Base-by-base conservation (phyloP, 2,113 vertebrate genomes). In the Cephalopholis sonnerati region DNA sequence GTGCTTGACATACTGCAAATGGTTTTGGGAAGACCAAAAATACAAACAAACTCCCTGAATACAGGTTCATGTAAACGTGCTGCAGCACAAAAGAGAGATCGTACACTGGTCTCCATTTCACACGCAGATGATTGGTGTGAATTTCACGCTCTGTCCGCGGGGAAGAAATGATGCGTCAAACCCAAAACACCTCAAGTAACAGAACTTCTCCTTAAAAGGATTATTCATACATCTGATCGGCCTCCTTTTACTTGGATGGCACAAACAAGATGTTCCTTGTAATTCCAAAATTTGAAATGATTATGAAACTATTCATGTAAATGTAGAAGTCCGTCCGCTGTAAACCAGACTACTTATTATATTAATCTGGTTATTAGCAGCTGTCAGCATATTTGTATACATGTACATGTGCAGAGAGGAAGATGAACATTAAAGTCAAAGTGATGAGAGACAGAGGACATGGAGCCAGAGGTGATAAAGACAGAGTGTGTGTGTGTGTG, bases 331-430 rank as follows among this genome's bases (percentile, higher is more conserved):
- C 24, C 12, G 41, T 16, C 39, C 6, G 3, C 51, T 29, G 32
- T 5, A 1, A 73, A 54, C 16, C 72, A 27, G 7, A 36, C 4
- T 44, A 20, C 39, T 54, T 63, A 64, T 27, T 4, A 16, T 48
- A 32, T 39, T 46, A 41, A 72, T 15, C 51, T 46, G 29, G 20
- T 58, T 53, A 32, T 72, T 58, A 64, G 29, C 75, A 17, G 54
- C 7, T 59, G 32, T 74, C n/a, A 44, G 41, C 55, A 18, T 54
- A 3, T 66, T 57, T 58, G 48, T 55, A 3, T 44, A 17, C 16
- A 27, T 17, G 15, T 71, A 10, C 48, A 39, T 36, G 36, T 39
- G 73, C 51, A 54, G 29, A 63, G 65, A 29, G 3, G 53, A 32
- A 36, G 48, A 67, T 12, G 50, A 57, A 16, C 3, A n/a, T 65